Percentiles rank a stretch among this genome's conserved stretches.
Conservation (phyloP, 2,797 vertebrate species). For the Hapalemur alaotrensis region DNA sequence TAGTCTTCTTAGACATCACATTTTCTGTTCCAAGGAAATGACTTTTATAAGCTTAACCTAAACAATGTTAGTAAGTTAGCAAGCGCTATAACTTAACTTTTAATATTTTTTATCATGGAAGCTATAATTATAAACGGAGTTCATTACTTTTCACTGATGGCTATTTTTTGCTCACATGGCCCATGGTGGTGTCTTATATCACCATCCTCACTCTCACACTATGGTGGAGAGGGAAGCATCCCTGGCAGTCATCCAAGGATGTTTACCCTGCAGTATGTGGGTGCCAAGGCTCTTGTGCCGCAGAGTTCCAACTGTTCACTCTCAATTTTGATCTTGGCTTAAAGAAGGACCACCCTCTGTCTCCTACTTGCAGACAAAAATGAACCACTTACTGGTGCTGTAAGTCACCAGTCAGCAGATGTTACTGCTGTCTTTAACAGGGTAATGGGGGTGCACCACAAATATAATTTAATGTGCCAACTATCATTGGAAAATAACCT, state of each 20-base stretch:
- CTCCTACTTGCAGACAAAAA: constrained; percentile 71
- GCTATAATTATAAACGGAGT: background rate
- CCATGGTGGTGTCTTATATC: background rate
- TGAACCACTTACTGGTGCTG: constrained; percentile 18
- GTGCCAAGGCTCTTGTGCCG: constrained; percentile 48
- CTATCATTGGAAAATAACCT: constrained; percentile 41
- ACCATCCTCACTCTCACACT: background rate
- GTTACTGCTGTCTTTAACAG: constrained; percentile 49
- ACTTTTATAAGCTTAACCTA: background rate
- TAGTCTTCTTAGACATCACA: background rate
- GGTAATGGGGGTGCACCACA: constrained; percentile 52
- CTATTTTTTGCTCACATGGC: background rate
- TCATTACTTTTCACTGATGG: background rate
- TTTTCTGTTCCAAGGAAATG: constrained; percentile 19
- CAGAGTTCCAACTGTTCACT: constrained; percentile 73
- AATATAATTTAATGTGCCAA: constrained; percentile 56
- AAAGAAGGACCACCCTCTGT: constrained; percentile 44
- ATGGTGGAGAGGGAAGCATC: background rate
- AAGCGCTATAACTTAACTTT: background rate
- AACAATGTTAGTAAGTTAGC: background rate
- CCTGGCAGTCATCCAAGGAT: background rate
- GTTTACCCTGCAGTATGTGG: background rate
- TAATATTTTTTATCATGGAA: background rate
- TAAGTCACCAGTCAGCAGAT: constrained; percentile 40
- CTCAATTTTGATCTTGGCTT: constrained; percentile 79